Evolutionary conservation across 2,888 invertebrate genomes (phyloP).

Genomic region (Apoderus coryli): DNA sequence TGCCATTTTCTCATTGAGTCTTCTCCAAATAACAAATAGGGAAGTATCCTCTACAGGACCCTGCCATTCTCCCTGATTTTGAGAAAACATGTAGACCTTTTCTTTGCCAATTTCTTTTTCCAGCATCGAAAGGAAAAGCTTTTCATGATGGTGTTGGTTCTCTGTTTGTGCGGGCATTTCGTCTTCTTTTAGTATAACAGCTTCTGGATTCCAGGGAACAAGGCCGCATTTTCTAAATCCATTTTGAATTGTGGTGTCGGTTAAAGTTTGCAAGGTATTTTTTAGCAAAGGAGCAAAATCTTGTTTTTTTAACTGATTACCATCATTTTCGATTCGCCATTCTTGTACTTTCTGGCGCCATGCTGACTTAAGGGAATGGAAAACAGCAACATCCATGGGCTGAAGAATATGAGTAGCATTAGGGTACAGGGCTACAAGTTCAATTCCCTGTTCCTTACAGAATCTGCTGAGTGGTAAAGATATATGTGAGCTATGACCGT

Average conservation of each 20-base stretch:
- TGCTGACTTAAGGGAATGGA: conserved; percentile 1
- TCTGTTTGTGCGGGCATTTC: neutral
- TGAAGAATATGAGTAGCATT: neutral
- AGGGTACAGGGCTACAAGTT: conserved; percentile 1
- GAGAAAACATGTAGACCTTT: neutral
- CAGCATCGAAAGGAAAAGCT: neutral
- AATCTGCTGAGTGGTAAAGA: neutral
- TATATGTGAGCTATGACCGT: neutral
- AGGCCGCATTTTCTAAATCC: conserved; percentile 5
- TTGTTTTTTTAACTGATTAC: conserved; percentile 2
- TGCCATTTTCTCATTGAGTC: conserved; percentile 1
- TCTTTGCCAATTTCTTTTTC: conserved; percentile 1
- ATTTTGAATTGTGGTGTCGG: conserved; percentile 3
- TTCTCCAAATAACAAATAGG: conserved; percentile 1
- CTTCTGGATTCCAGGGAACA: neutral
- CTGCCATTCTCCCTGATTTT: conserved; percentile 1
- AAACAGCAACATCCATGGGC: neutral
- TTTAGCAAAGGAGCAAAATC: conserved; percentile 4
- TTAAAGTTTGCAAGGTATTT: neutral
- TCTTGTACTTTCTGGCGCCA: conserved; percentile 2
- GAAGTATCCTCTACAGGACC: conserved; percentile 1
- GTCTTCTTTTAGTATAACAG: neutral
- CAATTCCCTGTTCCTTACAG: conserved; percentile 2
- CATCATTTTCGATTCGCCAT: conserved; percentile 1
- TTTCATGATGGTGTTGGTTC: neutral